These are phyloP conservation scores for Belgica antarctica DNA, from an alignment of 2,888 invertebrate genomes.

Conservation along the genomic window DNA sequence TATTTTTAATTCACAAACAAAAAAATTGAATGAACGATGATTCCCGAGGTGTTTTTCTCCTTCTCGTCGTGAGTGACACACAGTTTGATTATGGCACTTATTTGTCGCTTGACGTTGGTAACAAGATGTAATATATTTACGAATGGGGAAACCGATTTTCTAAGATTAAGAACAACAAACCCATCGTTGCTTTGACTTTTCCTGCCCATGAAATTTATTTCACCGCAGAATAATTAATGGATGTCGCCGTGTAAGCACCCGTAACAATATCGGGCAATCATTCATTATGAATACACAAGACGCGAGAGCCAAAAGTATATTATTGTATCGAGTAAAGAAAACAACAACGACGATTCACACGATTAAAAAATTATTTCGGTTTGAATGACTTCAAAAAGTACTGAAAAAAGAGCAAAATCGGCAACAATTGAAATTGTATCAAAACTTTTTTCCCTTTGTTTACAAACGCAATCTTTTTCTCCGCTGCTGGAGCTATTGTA, in stretches of 20 bases:
- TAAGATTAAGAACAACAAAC: not conserved
- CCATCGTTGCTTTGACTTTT: not conserved
- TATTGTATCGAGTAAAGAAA: not conserved
- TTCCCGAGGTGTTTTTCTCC: too few species aligned
- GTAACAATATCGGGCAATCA: conserved; percentile 17
- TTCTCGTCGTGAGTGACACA: not conserved
- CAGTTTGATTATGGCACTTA: not conserved
- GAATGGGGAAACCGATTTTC: conserved; percentile 3
- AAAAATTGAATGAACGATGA: not conserved
- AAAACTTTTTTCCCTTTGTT: not conserved
- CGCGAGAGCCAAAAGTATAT: not conserved
- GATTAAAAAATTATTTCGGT: conserved; percentile 7
- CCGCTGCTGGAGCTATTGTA: not conserved
- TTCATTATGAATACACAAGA: conserved; percentile 14
- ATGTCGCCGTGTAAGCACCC: not conserved
- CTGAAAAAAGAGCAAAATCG: not conserved
- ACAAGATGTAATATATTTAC: conserved; percentile 1
- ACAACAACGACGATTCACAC: conserved; percentile 7
- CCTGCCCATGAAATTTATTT: not conserved
- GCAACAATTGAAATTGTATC: conserved; percentile 5
- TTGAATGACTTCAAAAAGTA: not conserved
- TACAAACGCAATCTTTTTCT: conserved; percentile 5
- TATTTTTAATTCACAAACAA: not conserved
- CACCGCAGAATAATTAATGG: conserved; percentile 14
- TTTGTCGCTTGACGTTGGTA: not conserved